phyloP scores from a whole-genome alignment of 92 coral and sea anemone species.

The Porites evermanni region DNA sequence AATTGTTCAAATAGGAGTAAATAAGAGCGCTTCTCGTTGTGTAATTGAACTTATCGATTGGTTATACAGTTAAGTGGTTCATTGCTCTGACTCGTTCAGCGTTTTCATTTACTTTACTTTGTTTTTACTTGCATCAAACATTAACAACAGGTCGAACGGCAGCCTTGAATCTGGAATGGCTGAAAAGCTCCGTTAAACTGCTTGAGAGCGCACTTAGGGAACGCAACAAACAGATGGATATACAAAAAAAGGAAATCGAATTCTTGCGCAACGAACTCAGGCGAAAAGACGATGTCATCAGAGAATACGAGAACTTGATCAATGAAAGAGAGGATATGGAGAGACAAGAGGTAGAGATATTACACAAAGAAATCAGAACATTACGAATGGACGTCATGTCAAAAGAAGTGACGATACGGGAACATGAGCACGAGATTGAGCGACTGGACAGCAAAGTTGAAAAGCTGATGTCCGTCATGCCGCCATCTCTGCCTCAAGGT shows the following conservation, averaged over 20 bases:
- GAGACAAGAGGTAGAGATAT: conserved; percentile 80
- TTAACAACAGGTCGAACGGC: conserved; percentile 77
- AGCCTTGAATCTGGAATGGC: conserved; percentile 89
- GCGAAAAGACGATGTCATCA: conserved; percentile 91
- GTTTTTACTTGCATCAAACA: not conserved
- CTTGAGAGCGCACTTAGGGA: conserved; percentile 91
- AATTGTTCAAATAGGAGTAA: not conserved
- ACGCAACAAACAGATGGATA: conserved; percentile 96
- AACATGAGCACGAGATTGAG: conserved; percentile 85
- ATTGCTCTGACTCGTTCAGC: not conserved
- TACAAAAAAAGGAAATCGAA: conserved; percentile 92
- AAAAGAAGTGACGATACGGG: conserved; percentile 91
- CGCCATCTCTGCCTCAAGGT: conserved; percentile 72
- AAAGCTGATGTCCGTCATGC: conserved; percentile 96
- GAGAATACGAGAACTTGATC: conserved; percentile 90
- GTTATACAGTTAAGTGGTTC: not conserved
- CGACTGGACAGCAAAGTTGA: conserved; percentile 93
- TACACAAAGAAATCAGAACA: conserved; percentile 83
- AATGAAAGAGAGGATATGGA: conserved; percentile 94
- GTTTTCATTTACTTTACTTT: not conserved
- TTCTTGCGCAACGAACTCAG: conserved; percentile 92
- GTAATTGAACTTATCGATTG: not conserved
- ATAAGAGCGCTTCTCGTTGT: not conserved
- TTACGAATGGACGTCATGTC: conserved; percentile 89
- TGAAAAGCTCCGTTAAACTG: conserved; percentile 88